These are phyloP conservation scores for Oryzias celebensis DNA, from an alignment of 2,113 vertebrate species.

Conservation along the genomic window DNA sequence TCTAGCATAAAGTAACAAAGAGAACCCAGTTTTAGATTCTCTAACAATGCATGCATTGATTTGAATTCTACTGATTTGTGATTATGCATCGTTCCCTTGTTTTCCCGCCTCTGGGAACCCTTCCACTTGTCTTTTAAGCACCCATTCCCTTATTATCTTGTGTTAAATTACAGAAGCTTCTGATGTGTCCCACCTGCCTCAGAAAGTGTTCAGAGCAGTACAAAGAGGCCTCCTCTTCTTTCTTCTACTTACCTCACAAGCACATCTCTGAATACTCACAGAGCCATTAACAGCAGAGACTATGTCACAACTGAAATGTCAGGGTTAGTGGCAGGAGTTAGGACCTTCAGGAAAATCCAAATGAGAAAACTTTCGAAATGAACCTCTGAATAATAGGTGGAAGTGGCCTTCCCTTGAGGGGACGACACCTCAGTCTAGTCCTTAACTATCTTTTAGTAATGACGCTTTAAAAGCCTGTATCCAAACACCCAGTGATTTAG, in stretches of 20 bases:
- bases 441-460: conserved; percentile 63
- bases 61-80: no score
- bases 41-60: no score
- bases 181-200: conserved; percentile 58
- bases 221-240: conserved; percentile 55
- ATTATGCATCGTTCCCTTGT: neutral
- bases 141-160: conserved; percentile 55
- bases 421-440: conserved; percentile 28
- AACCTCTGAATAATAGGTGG: conserved; percentile 20
- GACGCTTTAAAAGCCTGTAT: conserved; percentile 60
- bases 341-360: conserved; percentile 18
- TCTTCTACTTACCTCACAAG: conserved; percentile 36
- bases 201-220: conserved; percentile 52
- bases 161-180: conserved; percentile 63
- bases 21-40: no score
- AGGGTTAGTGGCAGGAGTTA: conserved; percentile 1
- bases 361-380: no score
- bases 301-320: conserved; percentile 16
- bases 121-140: conserved; percentile 34
- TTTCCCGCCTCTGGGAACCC: conserved; percentile 29
- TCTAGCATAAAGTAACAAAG: neutral
- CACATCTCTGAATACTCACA: conserved; percentile 36
- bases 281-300: conserved; percentile 31
- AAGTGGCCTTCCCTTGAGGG: conserved; percentile 50
- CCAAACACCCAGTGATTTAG: conserved; percentile 71